Conservation (phyloP, 2,888 invertebrate genomes). For the Oligia fasciuncula region DNA sequence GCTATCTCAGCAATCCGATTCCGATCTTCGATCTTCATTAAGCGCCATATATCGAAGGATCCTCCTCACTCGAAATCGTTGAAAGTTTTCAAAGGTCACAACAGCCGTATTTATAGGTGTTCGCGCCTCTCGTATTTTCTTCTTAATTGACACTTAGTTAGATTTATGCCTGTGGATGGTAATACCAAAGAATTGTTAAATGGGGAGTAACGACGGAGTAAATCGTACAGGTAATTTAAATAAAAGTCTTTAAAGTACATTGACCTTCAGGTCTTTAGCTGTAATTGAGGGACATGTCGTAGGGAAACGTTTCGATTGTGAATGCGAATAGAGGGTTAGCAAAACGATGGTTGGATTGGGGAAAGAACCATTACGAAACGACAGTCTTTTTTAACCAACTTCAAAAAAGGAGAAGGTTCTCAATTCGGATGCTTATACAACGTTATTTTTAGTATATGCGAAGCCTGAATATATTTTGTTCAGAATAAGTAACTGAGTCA, state of each 20-base stretch:
- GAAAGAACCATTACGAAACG: neutral
- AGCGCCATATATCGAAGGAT: slow-evolving; percentile 49
- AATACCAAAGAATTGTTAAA: slow-evolving; percentile 60
- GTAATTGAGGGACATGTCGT: neutral
- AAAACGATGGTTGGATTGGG: neutral
- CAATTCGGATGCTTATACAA: too few relatives aligned
- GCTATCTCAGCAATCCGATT: slow-evolving; percentile 45
- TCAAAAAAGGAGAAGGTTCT: too few relatives aligned
- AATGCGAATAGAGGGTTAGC: neutral
- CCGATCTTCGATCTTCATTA: slow-evolving; percentile 60
- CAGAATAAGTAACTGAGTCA: too few relatives aligned
- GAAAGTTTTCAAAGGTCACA: slow-evolving; percentile 67
- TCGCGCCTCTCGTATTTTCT: slow-evolving; percentile 75
- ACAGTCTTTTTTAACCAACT: neutral
- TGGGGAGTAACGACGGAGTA: slow-evolving; percentile 33
- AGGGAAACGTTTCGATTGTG: neutral
- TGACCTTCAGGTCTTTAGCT: slow-evolving; percentile 8
- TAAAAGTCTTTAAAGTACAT: slow-evolving; percentile 12
- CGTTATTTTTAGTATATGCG: too few relatives aligned
- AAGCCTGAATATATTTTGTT: too few relatives aligned
- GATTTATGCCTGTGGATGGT: slow-evolving; percentile 74
- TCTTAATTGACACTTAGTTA: slow-evolving; percentile 79
- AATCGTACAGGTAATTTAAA: slow-evolving; percentile 25
- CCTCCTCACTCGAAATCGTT: slow-evolving; percentile 44
- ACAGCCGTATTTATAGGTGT: slow-evolving; percentile 70